These are phyloP conservation scores for Eilema sororculum DNA, from an alignment of 2,888 invertebrate species.

Conservation along the genomic window DNA sequence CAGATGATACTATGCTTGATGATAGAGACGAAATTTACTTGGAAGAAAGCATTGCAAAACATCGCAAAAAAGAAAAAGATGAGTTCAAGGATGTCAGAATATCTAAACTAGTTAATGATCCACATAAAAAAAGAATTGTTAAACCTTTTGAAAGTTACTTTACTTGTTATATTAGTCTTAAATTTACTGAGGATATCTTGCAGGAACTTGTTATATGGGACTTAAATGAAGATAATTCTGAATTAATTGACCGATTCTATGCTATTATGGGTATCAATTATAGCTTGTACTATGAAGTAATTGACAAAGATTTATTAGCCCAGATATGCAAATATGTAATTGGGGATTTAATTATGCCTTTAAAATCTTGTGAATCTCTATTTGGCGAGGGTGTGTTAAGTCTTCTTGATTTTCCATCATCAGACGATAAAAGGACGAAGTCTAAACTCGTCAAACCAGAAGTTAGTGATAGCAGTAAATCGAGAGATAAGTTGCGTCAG, in stretches of 20 bases:
- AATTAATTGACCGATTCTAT: conserved; percentile 87
- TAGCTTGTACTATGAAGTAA: conserved; percentile 85
- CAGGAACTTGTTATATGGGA: conserved; percentile 79
- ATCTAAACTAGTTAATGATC: conserved; percentile 85
- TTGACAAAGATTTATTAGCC: conserved; percentile 85
- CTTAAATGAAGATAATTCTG: conserved; percentile 75
- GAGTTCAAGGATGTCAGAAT: conserved; percentile 67
- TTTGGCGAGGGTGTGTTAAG: conserved; percentile 78
- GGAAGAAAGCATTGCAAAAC: conserved; percentile 74
- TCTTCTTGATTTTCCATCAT: conserved; percentile 67
- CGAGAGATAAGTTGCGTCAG: conserved; percentile 66
- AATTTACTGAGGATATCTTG: conserved; percentile 75
- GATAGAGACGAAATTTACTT: conserved; percentile 78
- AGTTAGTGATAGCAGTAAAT: conserved; percentile 57
- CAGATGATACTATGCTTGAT: conserved; percentile 69
- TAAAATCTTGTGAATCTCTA: conserved; percentile 69
- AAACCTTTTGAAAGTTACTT: conserved; percentile 85
- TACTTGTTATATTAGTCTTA: conserved; percentile 86
- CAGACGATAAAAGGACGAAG: conserved; percentile 74
- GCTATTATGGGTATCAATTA: conserved; percentile 86
- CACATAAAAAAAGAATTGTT: conserved; percentile 69
- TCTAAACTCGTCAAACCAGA: conserved; percentile 76
- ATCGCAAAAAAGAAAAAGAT: conserved; percentile 74
- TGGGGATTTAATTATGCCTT: conserved; percentile 71
- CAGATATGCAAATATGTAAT: conserved; percentile 81